Base-by-base conservation (phyloP, 2,113 vertebrate genomes). In the Synodontis membranacea region DNA sequence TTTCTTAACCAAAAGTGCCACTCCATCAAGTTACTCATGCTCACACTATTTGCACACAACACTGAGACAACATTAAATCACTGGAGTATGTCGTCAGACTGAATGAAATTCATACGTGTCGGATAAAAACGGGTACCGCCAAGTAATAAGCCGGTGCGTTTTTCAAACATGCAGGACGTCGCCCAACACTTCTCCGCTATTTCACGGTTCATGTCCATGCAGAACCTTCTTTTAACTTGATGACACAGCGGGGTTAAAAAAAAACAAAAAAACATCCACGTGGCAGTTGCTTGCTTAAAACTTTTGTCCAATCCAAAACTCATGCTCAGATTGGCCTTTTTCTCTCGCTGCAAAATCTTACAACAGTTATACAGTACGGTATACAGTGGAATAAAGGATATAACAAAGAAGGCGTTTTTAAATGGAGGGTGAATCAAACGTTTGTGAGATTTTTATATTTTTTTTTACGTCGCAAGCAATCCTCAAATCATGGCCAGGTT, bases 111-210 rank as follows among this genome's bases (percentile, higher is more conserved):
- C 74, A 82, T 74, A n/a, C n/a, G 56, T 54, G 12, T 37, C 19
- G 83, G 52, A 48, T 50, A 87, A 62, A 64, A 83, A 88, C 60
- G 46, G 34, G 79, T 48, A 68, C 48, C 50, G 80, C 34, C 64
- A 25, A 37, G 66, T 78, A 31, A 37, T 80, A 85, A 31, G 1
- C 37, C n/a, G 25, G 68, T 42, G 28, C n/a, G 7, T 54, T 84
- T 82, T 82, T 58, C 81, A 84, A 87, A 89, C 90, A 90, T 89
- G 88, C 90, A 88, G 70, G 85, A 79, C 19, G 82, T 88, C 78
- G 60, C 72, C 44, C 56, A 86, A 74, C 81, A 86, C 28, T 68
- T 72, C 58, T 84, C 44, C 68, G 84, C 39, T 21, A 58, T 7
- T 78, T 60, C 44, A 88, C 84, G 68, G 44, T 75, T 82, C 39